Base-by-base conservation (phyloP, 2,888 invertebrate species). In the Drosophila phalerata region DNA sequence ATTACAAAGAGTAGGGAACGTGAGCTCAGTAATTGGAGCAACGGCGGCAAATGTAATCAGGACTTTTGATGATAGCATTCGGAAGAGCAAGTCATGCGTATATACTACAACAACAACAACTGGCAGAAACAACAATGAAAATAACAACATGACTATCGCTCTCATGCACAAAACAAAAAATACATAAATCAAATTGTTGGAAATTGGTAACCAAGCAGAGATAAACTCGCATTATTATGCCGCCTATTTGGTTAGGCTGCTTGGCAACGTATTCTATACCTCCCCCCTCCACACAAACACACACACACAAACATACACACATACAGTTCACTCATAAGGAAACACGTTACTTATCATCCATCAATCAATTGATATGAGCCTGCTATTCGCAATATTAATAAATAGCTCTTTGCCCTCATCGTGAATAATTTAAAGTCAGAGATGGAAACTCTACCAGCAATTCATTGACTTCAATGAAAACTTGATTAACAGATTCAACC, bases 161-260 rank as follows among this genome's bases (percentile, higher is more conserved):
- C 63, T 60, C 57, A 62, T 66, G 48, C 75, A 85, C 84, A 77
- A 83, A 85, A 82, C 76, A 76, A 76, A 86, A 88, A 83, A 88
- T 69, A 80, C 83, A 84, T 88, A 84, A 84, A 84, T 88, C 83
- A 84, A 83, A 84, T 83, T 77, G 86, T 52, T 88, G 61, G 88
- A 88, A 85, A 79, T 83, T 76, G 86, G 87, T 84, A 74, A 80
- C 86, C 81, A 88, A 69, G 89, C 81, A 74, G 66, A 84, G 83
- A 84, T 84, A 84, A 88, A 83, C 87, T 86, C 87, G 61, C 81
- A 88, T 84, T 84, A 84, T 84, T 84, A 84, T 88, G 88, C 84
- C 77, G 67, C 69, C 69, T 70, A 76, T 73, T 76, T 67, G 47
- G 49, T 57, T 55, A 15, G 53, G 37, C 8, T 60, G 64, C 63